A percentile compares a stretch with the other conserved stretches of the same genome.
phyloP scores from a whole-genome alignment of 1,140 invertebrate species.

The Cyclargus thomasi region DNA sequence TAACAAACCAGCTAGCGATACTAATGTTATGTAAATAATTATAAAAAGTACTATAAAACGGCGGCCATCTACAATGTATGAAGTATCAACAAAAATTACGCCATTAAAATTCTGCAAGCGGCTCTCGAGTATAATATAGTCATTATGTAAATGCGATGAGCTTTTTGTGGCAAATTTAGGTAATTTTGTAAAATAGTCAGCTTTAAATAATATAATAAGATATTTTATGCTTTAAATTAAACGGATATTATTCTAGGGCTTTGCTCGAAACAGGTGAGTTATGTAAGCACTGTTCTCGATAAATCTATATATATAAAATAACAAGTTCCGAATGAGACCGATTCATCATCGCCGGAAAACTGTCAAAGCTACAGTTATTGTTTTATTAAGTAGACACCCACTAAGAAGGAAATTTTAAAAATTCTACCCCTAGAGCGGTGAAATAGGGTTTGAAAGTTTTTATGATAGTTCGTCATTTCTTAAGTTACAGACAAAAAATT shows the following conservation, averaged over 20 bases:
- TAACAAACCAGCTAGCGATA: background rate
- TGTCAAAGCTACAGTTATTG: too few relatives aligned
- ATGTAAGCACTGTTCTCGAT: background rate
- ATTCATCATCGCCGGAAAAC: too few relatives aligned
- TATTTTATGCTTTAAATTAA: slow-evolving; percentile 11
- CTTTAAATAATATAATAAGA: slow-evolving; percentile 35
- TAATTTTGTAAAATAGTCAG: slow-evolving; percentile 40
- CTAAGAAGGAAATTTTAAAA: too few relatives aligned
- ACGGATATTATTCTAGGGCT: slow-evolving; percentile 1
- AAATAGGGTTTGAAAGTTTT: too few relatives aligned
- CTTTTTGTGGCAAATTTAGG: slow-evolving; percentile 49
- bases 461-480: too few relatives aligned
- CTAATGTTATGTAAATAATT: slow-evolving; percentile 3
- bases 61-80: slow-evolving; percentile 19
- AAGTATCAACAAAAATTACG: slow-evolving; percentile 37
- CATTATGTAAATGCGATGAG: slow-evolving; percentile 47
- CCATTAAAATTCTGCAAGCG: slow-evolving; percentile 44
- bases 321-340: too few relatives aligned
- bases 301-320: too few relatives aligned
- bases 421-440: too few relatives aligned
- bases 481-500: too few relatives aligned
- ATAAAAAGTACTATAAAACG: background rate
- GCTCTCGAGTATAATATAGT: slow-evolving; percentile 50
- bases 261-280: background rate
- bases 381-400: too few relatives aligned